Evolutionary conservation across 2,888 invertebrate genomes (phyloP).

Genomic region (Caenorhabditis afra): DNA sequence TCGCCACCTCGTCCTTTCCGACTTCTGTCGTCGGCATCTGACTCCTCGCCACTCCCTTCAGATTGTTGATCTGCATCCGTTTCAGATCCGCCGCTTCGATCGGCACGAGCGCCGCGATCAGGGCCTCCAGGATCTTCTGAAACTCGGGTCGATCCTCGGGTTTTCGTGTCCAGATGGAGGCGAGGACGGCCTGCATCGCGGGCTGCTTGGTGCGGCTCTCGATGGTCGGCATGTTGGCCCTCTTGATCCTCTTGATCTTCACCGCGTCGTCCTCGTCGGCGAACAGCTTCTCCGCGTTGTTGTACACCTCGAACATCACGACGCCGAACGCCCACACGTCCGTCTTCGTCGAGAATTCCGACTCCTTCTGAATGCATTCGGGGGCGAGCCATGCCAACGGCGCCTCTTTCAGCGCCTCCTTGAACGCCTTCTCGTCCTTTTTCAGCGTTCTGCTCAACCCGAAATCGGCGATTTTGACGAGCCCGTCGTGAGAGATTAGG

Average conservation of each 20-base stretch:
- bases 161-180: conserved; percentile 52
- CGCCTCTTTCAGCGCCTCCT: conserved; percentile 56
- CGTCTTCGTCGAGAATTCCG: conserved; percentile 65
- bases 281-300: conserved; percentile 58
- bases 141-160: conserved; percentile 56
- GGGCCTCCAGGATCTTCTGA: conserved; percentile 45
- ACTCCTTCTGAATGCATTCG: conserved; percentile 65
- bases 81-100: conserved; percentile 25
- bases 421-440: conserved; percentile 44
- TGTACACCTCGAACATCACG: conserved; percentile 68
- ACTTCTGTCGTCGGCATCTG: conserved; percentile 37
- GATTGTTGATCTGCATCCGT: conserved; percentile 52
- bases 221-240: conserved; percentile 64
- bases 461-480: conserved; percentile 80
- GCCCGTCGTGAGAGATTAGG: conserved; percentile 81
- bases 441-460: conserved; percentile 70
- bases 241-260: conserved; percentile 61
- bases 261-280: conserved; percentile 61
- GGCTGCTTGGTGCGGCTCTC: conserved; percentile 58
- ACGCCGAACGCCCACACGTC: conserved; percentile 76
- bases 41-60: conserved; percentile 48
- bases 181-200: conserved; percentile 38
- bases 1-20: conserved; percentile 21
- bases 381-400: conserved; percentile 70
- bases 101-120: conserved; percentile 34